A percentile compares a stretch with the other conserved stretches of the same genome.
Evolutionary conservation across 2,888 invertebrate species (phyloP).

Genomic region (Pachliopta kotzebuea): DNA sequence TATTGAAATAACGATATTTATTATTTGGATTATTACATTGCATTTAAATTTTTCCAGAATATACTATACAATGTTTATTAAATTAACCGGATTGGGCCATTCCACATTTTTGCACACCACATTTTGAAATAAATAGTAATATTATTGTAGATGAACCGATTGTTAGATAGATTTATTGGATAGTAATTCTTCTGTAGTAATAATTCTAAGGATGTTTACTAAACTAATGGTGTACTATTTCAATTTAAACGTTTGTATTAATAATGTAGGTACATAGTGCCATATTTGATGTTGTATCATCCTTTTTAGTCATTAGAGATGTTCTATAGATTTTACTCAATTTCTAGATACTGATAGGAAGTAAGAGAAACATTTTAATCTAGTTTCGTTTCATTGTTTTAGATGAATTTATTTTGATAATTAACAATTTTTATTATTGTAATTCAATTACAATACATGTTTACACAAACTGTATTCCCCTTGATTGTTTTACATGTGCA

Average conservation of each 20-base stretch:
- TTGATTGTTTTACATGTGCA: conserved; percentile 21
- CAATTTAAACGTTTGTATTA: conserved; percentile 17
- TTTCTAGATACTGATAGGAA: conserved; percentile 52
- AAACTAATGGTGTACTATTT: conserved; percentile 8
- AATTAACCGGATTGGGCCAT: background rate
- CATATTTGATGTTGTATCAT: conserved; percentile 39
- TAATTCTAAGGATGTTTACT: conserved; percentile 24
- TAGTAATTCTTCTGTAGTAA: conserved; percentile 14
- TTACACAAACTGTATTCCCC: conserved; percentile 31
- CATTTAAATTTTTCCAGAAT: background rate
- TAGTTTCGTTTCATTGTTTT: conserved; percentile 58
- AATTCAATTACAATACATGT: conserved; percentile 35
- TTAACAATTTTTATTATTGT: conserved; percentile 53
- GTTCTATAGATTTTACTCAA: conserved; percentile 66
- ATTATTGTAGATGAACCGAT: conserved; percentile 16
- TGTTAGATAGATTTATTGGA: conserved; percentile 21
- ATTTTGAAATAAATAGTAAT: conserved; percentile 22
- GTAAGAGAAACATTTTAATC: conserved; percentile 42
- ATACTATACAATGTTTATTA: background rate
- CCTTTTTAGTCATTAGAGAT: conserved; percentile 57
- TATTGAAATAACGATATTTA: background rate
- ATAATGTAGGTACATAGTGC: conserved; percentile 29
- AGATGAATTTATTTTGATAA: conserved; percentile 74
- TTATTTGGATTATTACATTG: background rate
- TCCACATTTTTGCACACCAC: background rate